Conservation (phyloP, 2,797 vertebrate species). For the Acanthis flammea region DNA sequence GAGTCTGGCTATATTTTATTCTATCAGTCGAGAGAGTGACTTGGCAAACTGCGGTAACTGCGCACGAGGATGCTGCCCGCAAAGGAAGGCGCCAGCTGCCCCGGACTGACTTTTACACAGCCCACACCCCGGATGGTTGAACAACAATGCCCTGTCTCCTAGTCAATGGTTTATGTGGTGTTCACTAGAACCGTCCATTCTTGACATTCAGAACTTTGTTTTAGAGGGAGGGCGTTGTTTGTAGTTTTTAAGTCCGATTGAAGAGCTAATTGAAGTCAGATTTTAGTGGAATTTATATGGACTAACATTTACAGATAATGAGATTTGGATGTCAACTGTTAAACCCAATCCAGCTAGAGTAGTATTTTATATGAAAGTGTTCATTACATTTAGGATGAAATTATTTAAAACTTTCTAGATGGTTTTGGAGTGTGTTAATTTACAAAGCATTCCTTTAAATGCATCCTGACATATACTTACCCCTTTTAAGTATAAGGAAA, state of each 20-base stretch:
- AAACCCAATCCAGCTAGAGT: constrained; percentile 33
- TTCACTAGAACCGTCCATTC: not conserved
- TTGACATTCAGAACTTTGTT: constrained; percentile 29
- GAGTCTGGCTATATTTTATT: constrained; percentile 99
- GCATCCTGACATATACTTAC: not conserved
- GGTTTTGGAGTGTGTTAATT: constrained; percentile 38
- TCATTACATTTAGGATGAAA: constrained; percentile 31
- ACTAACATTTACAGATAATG: constrained; percentile 58
- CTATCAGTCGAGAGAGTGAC: constrained; percentile 98
- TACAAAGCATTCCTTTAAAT: constrained; percentile 63
- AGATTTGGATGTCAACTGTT: constrained; percentile 38
- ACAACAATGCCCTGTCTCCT: not conserved
- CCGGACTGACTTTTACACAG: constrained; percentile 10
- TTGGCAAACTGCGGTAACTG: constrained; percentile 2
- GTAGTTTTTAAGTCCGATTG: constrained; percentile 57
- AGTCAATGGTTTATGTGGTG: not conserved
- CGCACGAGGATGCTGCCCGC: not conserved
- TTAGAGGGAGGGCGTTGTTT: not conserved
- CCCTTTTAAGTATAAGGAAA: not conserved
- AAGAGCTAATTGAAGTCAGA: constrained; percentile 54
- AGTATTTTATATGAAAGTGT: constrained; percentile 43
- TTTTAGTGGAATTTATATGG: constrained; percentile 59
- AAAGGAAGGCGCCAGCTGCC: not conserved
- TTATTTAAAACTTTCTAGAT: constrained; percentile 52
- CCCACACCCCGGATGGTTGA: not conserved